These are phyloP conservation scores for Eulemur rubriventer DNA, from an alignment of 2,797 vertebrate genomes.

Conservation along the genomic window DNA sequence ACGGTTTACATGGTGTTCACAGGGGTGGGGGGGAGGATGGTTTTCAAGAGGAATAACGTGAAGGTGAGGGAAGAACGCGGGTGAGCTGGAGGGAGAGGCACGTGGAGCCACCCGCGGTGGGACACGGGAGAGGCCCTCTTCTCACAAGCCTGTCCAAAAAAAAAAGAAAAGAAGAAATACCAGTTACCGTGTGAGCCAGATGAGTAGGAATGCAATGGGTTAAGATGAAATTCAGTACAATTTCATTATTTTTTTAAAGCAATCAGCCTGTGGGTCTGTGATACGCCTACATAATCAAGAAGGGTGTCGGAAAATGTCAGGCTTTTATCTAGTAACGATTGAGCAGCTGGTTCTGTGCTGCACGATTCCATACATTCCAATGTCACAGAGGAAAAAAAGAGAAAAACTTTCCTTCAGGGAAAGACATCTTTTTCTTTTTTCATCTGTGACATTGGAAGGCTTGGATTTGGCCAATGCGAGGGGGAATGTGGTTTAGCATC, in stretches of 20 bases:
- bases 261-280: constrained; percentile 40
- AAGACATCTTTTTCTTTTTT: background rate
- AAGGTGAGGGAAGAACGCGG: background rate
- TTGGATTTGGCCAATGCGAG: background rate
- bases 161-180: background rate
- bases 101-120: rapidly evolving
- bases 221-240: constrained; percentile 2
- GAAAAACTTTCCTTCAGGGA: background rate
- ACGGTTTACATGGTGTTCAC: constrained; percentile 16
- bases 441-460: background rate
- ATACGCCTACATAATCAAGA: constrained; percentile 51
- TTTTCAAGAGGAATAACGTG: background rate
- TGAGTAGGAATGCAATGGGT: background rate
- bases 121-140: rapidly evolving
- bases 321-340: background rate
- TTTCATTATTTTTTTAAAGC: constrained; percentile 54
- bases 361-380: background rate
- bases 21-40: background rate
- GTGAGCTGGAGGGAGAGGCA: background rate
- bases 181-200: background rate
- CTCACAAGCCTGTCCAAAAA: background rate
- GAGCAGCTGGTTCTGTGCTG: constrained; percentile 3
- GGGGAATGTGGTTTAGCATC: background rate
- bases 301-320: constrained; percentile 59
- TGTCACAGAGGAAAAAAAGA: background rate